These are phyloP conservation scores for Uloborus diversus DNA, from an alignment of 1,140 invertebrate species.

Conservation along the genomic window DNA sequence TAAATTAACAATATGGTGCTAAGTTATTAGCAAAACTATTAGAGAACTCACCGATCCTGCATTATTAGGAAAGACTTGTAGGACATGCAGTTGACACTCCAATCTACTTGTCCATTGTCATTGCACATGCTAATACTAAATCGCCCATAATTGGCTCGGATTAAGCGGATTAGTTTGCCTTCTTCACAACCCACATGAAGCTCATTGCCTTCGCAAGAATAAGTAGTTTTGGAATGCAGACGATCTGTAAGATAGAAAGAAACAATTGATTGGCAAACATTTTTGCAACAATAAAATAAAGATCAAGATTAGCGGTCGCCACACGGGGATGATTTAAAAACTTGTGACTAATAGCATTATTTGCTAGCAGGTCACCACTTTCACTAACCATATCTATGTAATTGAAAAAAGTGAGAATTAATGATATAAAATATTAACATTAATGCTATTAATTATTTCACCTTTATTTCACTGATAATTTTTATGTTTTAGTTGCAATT, in stretches of 20 bases:
- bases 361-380: too few relatives aligned
- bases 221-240: slow-evolving; percentile 84
- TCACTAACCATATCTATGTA: too few relatives aligned
- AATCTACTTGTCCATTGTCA: slow-evolving; percentile 91
- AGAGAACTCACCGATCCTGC: slow-evolving; percentile 66
- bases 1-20: too few relatives aligned
- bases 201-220: slow-evolving; percentile 92
- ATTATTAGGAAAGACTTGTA: slow-evolving; percentile 69
- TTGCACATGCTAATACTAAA: slow-evolving; percentile 97
- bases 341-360: too few relatives aligned
- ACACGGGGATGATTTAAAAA: too few relatives aligned
- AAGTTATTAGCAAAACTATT: too few relatives aligned
- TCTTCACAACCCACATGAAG: slow-evolving; percentile 87
- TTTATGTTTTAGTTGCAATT: not conserved
- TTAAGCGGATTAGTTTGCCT: slow-evolving; percentile 87
- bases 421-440: not conserved
- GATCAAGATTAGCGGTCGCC: too few relatives aligned
- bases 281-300: not conserved
- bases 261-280: not conserved
- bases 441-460: not conserved
- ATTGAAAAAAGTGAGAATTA: too few relatives aligned
- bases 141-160: slow-evolving; percentile 93
- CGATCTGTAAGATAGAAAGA: slow-evolving; percentile 69
- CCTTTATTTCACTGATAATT: not conserved
- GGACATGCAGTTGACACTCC: slow-evolving; percentile 96